Evolutionary conservation across 1,140 invertebrate species (phyloP).

Genomic region (Vanessa atalanta): DNA sequence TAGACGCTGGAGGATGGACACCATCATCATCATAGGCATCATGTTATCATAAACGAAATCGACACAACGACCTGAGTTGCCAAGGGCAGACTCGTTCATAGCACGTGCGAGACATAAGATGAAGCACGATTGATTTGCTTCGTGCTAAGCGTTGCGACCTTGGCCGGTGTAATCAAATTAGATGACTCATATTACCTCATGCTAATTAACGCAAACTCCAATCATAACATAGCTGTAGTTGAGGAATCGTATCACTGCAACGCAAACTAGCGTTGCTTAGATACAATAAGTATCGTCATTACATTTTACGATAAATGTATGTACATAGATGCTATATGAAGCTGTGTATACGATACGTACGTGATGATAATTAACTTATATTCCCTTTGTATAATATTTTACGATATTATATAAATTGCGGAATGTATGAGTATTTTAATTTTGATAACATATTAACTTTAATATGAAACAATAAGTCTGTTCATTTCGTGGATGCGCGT

Average conservation of each 20-base stretch:
- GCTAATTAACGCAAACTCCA: constrained; percentile 63
- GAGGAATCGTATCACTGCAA: not conserved
- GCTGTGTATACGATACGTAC: not conserved
- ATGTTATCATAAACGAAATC: not conserved
- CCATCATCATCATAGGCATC: not conserved
- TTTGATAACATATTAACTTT: not conserved
- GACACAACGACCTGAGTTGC: not conserved
- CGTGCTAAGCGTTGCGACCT: constrained; percentile 56
- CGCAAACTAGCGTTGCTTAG: not conserved
- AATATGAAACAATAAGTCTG: constrained; percentile 39
- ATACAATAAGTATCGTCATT: not conserved
- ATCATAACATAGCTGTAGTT: constrained; percentile 42
- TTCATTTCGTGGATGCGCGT: constrained; percentile 57
- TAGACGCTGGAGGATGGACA: too few species aligned
- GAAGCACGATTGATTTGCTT: constrained; percentile 17
- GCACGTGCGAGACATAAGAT: constrained; percentile 19
- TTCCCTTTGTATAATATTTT: not conserved
- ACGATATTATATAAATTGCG: not conserved
- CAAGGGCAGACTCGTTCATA: not conserved
- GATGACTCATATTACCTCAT: constrained; percentile 60
- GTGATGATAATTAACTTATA: not conserved
- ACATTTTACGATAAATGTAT: not conserved
- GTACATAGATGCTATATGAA: not conserved
- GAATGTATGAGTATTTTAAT: not conserved
- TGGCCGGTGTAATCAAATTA: constrained; percentile 74